Evolutionary conservation across 2,113 vertebrate species (phyloP).

Genomic region (Alligator sinensis): DNA sequence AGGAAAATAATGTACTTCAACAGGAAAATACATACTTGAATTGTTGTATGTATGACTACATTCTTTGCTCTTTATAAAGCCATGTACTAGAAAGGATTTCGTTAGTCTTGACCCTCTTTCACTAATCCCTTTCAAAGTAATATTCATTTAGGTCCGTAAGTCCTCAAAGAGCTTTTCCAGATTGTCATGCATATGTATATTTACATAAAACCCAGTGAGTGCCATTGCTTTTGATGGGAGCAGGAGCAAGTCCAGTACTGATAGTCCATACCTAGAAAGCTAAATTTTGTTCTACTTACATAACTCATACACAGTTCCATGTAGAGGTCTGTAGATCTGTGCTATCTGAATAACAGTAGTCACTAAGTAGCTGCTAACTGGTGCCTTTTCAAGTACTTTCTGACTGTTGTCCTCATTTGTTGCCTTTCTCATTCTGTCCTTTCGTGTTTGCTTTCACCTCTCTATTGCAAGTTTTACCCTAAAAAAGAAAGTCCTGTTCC

Average conservation of each 20-base stretch:
- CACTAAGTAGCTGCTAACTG: neutral
- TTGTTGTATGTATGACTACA: neutral
- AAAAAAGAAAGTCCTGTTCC: neutral
- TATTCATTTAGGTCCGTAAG: neutral
- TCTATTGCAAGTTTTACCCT: neutral
- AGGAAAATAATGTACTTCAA: neutral
- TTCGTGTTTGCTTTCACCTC: neutral
- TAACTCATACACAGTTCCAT: neutral
- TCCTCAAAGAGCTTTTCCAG: neutral
- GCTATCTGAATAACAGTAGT: neutral
- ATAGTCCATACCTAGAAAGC: accelerated
- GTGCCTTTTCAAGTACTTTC: neutral
- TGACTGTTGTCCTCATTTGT: neutral
- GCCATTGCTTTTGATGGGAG: neutral
- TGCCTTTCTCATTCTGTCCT: neutral
- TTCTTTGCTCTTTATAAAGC: constrained; percentile 8
- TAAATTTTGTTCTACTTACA: accelerated
- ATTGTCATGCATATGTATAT: neutral
- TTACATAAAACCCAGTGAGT: neutral
- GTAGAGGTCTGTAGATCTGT: neutral
- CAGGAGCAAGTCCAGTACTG: neutral
- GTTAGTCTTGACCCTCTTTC: neutral
- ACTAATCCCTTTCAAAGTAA: neutral
- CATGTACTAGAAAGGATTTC: neutral
- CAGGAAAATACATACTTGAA: neutral